Evolutionary conservation across 2,888 invertebrate genomes (phyloP).

Genomic region (Aradus depressus): DNA sequence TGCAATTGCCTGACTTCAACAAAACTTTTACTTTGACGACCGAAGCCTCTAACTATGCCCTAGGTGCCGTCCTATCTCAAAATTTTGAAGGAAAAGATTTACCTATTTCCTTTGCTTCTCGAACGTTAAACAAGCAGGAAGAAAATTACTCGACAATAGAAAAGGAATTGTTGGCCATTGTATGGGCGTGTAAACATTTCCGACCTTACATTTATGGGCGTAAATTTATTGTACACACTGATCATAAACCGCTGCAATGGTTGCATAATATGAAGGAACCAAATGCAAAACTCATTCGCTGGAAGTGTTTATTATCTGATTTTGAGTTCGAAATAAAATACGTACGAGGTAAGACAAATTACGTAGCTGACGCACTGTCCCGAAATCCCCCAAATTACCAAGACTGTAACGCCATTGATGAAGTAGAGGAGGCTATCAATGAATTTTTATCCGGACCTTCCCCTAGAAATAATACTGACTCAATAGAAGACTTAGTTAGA

Average conservation of each 20-base stretch:
- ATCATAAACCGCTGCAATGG: constrained; percentile 36
- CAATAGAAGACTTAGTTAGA: no score
- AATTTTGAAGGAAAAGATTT: constrained; percentile 32
- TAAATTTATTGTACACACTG: constrained; percentile 36
- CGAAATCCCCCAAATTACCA: no score
- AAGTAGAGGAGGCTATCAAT: neutral
- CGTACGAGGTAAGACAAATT: constrained; percentile 32
- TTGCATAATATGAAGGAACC: constrained; percentile 36
- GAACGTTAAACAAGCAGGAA: constrained; percentile 33
- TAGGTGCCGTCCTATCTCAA: constrained; percentile 34
- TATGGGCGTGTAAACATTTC: constrained; percentile 32
- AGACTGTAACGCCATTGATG: neutral
- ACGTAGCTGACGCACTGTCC: constrained; percentile 33
- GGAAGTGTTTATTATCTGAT: constrained; percentile 35
- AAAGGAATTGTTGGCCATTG: constrained; percentile 33
- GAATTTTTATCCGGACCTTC: no score
- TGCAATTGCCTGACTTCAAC: constrained; percentile 33
- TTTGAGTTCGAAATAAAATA: constrained; percentile 34
- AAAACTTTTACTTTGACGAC: constrained; percentile 33
- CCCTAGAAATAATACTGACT: neutral
- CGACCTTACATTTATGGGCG: constrained; percentile 34
- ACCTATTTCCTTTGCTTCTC: constrained; percentile 33
- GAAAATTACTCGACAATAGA: constrained; percentile 32
- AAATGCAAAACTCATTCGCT: constrained; percentile 34
- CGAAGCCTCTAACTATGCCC: constrained; percentile 33